These are phyloP conservation scores for Oasisia sp. DNA, from an alignment of 2,888 invertebrate genomes.

Conservation along the genomic window DNA sequence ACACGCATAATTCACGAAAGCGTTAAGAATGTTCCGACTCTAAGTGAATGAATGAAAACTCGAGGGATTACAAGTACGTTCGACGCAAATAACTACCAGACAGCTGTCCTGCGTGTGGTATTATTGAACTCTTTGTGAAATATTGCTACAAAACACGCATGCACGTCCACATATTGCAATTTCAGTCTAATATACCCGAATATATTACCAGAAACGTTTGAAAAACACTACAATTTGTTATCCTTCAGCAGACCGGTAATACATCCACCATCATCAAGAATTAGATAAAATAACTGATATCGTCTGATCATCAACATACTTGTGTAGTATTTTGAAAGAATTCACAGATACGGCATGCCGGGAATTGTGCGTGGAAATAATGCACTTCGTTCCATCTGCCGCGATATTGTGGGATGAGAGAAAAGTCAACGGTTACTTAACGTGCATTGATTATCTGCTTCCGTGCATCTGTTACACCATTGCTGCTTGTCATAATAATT, in stretches of 20 bases:
- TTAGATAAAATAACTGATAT: not conserved
- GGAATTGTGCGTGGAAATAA: not conserved
- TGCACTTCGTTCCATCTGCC: not conserved
- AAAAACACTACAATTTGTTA: no score
- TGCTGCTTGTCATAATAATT: not conserved
- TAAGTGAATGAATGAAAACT: no score
- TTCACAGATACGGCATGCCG: not conserved
- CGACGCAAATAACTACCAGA: not conserved
- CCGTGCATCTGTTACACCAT: not conserved
- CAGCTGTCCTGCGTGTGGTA: not conserved
- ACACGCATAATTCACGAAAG: not conserved
- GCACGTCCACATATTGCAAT: not conserved
- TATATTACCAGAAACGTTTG: not conserved
- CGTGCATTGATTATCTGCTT: not conserved
- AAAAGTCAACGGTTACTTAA: not conserved
- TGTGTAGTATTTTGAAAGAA: not conserved
- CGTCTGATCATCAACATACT: no score
- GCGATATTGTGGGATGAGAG: not conserved
- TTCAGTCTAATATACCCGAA: not conserved
- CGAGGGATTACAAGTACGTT: not conserved
- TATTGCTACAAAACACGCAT: not conserved
- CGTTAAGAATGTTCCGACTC: not conserved
- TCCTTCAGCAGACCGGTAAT: not conserved
- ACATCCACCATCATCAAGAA: not conserved
- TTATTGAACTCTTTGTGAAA: not conserved